Percentiles rank a stretch among this genome's conserved stretches.
These are phyloP conservation scores for Lamellibrachia satsuma DNA, from an alignment of 2,888 invertebrate genomes.

Conservation along the genomic window DNA sequence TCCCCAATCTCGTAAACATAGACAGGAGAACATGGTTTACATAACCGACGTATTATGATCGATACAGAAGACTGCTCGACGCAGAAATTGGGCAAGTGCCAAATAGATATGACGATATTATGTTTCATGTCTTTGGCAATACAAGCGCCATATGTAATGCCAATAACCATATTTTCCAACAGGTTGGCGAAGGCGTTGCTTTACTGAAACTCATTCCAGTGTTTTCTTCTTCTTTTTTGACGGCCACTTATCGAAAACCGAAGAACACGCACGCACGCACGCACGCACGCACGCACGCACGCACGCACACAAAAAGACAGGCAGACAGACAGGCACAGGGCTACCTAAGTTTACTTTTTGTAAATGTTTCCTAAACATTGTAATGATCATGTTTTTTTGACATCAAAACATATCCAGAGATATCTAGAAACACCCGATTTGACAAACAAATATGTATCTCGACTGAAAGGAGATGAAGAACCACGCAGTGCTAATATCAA, in stretches of 20 bases:
- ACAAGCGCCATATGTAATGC: neutral
- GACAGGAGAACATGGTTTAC: neutral
- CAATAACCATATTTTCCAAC: neutral
- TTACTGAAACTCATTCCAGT: neutral
- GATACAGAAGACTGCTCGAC: neutral
- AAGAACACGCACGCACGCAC: neutral
- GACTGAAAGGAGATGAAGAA: neutral
- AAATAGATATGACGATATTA: neutral
- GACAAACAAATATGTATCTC: neutral
- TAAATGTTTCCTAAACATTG: neutral
- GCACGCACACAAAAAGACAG: neutral
- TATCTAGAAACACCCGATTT: neutral
- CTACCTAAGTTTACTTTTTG: neutral
- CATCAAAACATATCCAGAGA: neutral
- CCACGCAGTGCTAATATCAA: neutral
- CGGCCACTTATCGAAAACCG: neutral
- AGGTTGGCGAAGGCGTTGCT: neutral
- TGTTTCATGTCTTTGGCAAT: neutral
- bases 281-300: neutral
- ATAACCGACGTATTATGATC: conserved; percentile 6
- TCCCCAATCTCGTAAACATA: neutral
- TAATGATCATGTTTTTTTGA: neutral
- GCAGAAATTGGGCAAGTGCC: neutral
- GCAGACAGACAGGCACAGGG: neutral
- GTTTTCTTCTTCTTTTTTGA: neutral